These are phyloP conservation scores for Nomada hirtipes DNA, from an alignment of 2,888 invertebrate species.

Conservation along the genomic window DNA sequence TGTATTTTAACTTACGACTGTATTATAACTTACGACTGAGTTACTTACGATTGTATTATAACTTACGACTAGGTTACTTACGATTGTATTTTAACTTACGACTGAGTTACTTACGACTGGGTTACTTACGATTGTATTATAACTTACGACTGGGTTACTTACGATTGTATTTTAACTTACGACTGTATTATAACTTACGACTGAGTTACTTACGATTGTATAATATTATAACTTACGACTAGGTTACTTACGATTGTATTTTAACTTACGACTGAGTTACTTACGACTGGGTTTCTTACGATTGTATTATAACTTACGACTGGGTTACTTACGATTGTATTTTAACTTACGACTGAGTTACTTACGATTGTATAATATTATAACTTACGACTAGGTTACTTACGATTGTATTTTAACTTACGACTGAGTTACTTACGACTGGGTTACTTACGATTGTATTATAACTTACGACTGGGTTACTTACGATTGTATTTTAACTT, in stretches of 20 bases:
- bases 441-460: not conserved
- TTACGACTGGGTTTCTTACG: slow-evolving; percentile 9
- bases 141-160: not conserved
- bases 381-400: not conserved
- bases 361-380: no score
- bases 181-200: no score
- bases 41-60: not conserved
- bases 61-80: not conserved
- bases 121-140: not conserved
- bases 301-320: not conserved
- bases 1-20: not conserved
- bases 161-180: slow-evolving; percentile 1
- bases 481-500: slow-evolving; percentile 5
- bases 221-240: not conserved
- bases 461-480: not conserved
- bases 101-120: no score
- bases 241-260: not conserved
- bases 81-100: not conserved
- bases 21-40: not conserved
- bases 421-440: no score
- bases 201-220: not conserved
- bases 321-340: not conserved
- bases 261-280: not conserved
- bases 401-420: slow-evolving; percentile 1
- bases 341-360: slow-evolving; percentile 7